Evolutionary conservation across 1,140 invertebrate species (phyloP).

Genomic region (Trichoplusia ni): DNA sequence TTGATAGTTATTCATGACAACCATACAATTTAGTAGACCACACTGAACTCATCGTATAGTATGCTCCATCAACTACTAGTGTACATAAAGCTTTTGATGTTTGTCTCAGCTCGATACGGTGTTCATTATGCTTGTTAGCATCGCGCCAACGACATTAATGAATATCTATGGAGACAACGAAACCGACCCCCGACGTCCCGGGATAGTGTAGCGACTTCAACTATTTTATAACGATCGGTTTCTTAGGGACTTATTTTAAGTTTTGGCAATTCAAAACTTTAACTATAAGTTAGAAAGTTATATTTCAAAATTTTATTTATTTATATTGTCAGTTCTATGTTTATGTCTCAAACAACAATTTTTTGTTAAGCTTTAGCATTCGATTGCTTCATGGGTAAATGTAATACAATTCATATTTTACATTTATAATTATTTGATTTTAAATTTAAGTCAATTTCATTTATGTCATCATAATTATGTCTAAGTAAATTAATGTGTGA

Average conservation of each 20-base stretch:
- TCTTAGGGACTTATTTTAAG: slow-evolving; percentile 79
- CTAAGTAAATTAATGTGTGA: slow-evolving; percentile 76
- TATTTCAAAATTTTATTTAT: slow-evolving; percentile 76
- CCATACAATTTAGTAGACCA: slow-evolving; percentile 25
- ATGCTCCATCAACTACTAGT: slow-evolving; percentile 41
- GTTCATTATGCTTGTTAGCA: slow-evolving; percentile 76
- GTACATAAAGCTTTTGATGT: slow-evolving; percentile 62
- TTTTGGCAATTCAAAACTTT: slow-evolving; percentile 81
- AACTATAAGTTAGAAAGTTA: slow-evolving; percentile 81
- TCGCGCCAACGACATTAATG: slow-evolving; percentile 72
- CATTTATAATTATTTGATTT: slow-evolving; percentile 39
- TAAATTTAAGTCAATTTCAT: slow-evolving; percentile 55
- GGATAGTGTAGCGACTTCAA: slow-evolving; percentile 20
- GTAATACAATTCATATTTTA: slow-evolving; percentile 47
- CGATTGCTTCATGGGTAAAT: slow-evolving; percentile 64
- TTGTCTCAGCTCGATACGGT: slow-evolving; percentile 62
- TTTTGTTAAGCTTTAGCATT: slow-evolving; percentile 51
- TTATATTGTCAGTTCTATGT: slow-evolving; percentile 69
- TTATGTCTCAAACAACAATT: slow-evolving; percentile 65
- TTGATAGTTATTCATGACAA: slow-evolving; percentile 76
- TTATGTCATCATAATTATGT: slow-evolving; percentile 58
- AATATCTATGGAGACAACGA: slow-evolving; percentile 56
- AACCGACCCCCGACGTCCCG: slow-evolving; percentile 17
- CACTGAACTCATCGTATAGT: slow-evolving; percentile 17
- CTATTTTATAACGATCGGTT: slow-evolving; percentile 55